Evolutionary conservation across 2,113 vertebrate species (phyloP), one percentile per base, ranked within the genome.

Genomic region (Notothenia rossii): DNA sequence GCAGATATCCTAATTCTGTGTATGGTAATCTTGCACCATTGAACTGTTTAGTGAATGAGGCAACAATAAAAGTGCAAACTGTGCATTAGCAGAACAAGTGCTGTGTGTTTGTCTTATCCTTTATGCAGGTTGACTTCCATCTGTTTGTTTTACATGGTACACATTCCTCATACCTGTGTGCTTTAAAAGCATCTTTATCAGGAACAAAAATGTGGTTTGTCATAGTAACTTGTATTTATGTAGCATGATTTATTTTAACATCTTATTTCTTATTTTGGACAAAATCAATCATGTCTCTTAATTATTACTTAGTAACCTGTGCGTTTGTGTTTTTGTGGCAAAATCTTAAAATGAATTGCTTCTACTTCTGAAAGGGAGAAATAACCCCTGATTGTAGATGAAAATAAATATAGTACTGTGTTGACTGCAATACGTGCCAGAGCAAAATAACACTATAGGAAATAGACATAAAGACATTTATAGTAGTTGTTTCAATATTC

Each of bases 11-110:
- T 98, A 97, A 97, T 94, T 96, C 96, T 96, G 96, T 99, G 97
- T 99, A 96, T 96, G 97, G 97, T 98, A 97, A 97, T 94, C 95
- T 97, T 97, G 96, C 97, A 97, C 96, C 97, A 97, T 97, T 93
- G 95, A 97, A 90, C 93, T 97, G 93, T 96, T 95, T 97, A 98
- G 97, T 97, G 96, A 97, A 96, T 96, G 94, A 98, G 96, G 95
- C 96, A 97, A 96, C 95, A 99, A 99, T 99, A 98, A 99, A 99
- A 96, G 96, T 97, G 95, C 95, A 97, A 95, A 95, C 95, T 95
- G 95, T 97, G 95, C 96, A 96, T 95, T 95, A 90, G 91, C 92
- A 94, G 89, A 90, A 70, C 55, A 72, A 72, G 61, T 74, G 11
- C 45, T 36, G 62, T 75, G 76, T 79, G 75, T 81, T 75, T 75